Base-by-base conservation (phyloP, 2,797 vertebrate species). In the Gambelia wislizenii region DNA sequence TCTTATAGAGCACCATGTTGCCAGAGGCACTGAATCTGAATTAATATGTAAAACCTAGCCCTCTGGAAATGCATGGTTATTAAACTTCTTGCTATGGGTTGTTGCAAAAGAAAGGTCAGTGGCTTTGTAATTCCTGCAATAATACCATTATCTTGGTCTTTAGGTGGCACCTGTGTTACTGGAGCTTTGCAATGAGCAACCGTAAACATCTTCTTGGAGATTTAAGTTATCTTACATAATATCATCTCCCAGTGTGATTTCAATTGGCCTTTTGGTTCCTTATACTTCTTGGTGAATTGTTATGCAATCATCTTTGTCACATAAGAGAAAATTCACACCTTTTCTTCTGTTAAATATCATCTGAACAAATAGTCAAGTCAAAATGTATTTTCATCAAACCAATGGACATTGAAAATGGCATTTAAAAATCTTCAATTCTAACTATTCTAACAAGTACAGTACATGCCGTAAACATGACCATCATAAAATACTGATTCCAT, bases 51-150 rank as follows among this genome's bases (percentile, higher is more conserved):
- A 87, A 72, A 80, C 36, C 13, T 64, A 74, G 47, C 20, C 52
- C 56, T 22, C 83, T 64, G 56, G 84, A 85, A 84, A 81, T 36
- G 33, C 69, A 78, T 74, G 61, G 76, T 84, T 84, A 56, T 87
- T 84, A 84, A 78, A 79, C 75, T 18, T 42, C 85, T 42, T 67
- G 77, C 12, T 80, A 33, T 30, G 25, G 52, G 49, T 80, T 81
- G 79, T 54, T 90, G 76, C 56, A 64, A 87, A 85, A 67, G 47
- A 87, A 81, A 85, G 76, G 77, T 87, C 89, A 90, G n/a, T 79
- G 16, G 56, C n/a, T 74, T 84, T 79, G 47, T 42, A 87, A n/a
- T 81, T 52, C 54, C 42, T 74, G 36, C 67, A 54, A 64, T 81
- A 90, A 87, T 90, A 56, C 33, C 6, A 52, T 52, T 76, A 74